Evolutionary conservation across 2,797 vertebrate species (phyloP).

Genomic region (Tauraco hartlaubi): DNA sequence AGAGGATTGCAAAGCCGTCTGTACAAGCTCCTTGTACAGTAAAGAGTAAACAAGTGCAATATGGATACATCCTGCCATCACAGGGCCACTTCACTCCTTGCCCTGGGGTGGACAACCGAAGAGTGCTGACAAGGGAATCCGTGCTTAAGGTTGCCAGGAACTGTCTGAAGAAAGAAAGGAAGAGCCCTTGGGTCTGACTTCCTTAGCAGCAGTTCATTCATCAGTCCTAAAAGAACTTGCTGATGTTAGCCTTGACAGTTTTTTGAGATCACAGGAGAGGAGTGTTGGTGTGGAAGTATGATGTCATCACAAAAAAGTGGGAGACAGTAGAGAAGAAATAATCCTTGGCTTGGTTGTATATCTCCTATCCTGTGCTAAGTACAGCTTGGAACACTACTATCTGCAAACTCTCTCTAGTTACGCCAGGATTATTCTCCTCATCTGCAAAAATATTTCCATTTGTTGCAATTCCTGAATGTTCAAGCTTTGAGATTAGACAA

Average conservation of each 20-base stretch:
- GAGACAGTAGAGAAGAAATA: not conserved
- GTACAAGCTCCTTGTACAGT: accelerated
- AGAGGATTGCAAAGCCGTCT: not conserved
- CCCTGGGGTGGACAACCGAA: not conserved
- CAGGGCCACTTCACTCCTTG: not conserved
- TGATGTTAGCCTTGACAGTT: not conserved
- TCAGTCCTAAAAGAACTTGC: not conserved
- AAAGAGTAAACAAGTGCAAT: not conserved
- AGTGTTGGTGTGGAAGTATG: not conserved
- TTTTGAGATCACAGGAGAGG: not conserved
- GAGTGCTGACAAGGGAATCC: not conserved
- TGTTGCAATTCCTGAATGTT: not conserved
- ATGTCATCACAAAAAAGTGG: not conserved
- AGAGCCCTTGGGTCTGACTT: not conserved
- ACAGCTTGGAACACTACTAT: not conserved
- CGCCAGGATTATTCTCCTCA: not conserved
- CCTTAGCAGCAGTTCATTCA: not conserved
- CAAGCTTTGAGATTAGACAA: slow-evolving; percentile 4
- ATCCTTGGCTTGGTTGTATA: not conserved
- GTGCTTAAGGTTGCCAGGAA: not conserved
- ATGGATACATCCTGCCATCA: not conserved
- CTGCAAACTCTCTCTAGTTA: not conserved
- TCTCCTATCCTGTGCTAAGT: not conserved
- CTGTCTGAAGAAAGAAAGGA: not conserved
- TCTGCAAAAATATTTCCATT: not conserved